Percentiles rank a stretch among this genome's conserved stretches.
phyloP scores from a whole-genome alignment of 1,140 invertebrate genomes.

The Heliconius melpomene region DNA sequence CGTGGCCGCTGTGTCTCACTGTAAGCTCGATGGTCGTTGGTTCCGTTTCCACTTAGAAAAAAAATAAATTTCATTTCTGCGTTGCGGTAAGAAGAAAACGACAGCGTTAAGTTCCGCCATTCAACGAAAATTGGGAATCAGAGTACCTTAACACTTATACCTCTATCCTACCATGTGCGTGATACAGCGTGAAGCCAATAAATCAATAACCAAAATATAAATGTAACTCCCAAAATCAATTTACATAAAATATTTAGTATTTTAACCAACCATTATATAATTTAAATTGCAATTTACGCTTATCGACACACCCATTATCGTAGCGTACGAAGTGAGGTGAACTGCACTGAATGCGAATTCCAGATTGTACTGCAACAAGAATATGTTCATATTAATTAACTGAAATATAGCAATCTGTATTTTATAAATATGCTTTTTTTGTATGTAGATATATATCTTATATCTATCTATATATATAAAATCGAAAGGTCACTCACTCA shows the following conservation, averaged over 20 bases:
- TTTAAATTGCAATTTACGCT: constrained; percentile 1
- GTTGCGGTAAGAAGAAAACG: too few species aligned
- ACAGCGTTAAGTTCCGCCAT: too few species aligned
- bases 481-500: too few species aligned
- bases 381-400: constrained; percentile 1
- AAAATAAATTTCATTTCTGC: too few species aligned
- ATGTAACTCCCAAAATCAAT: not conserved
- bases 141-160: not conserved
- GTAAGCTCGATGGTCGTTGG: too few species aligned
- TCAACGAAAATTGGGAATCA: not conserved
- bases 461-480: too few species aligned
- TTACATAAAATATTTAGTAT: not conserved
- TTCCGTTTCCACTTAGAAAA: too few species aligned
- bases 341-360: not conserved
- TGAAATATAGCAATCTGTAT: too few species aligned
- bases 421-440: too few species aligned
- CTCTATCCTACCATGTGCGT: not conserved
- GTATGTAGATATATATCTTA: too few species aligned
- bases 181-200: not conserved
- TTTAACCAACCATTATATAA: not conserved
- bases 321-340: not conserved
- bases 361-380: not conserved
- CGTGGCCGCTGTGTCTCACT: too few species aligned
- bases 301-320: not conserved
- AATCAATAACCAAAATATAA: not conserved